phyloP scores from a whole-genome alignment of 2,113 vertebrate genomes.

The Lepidothrix coronata region DNA sequence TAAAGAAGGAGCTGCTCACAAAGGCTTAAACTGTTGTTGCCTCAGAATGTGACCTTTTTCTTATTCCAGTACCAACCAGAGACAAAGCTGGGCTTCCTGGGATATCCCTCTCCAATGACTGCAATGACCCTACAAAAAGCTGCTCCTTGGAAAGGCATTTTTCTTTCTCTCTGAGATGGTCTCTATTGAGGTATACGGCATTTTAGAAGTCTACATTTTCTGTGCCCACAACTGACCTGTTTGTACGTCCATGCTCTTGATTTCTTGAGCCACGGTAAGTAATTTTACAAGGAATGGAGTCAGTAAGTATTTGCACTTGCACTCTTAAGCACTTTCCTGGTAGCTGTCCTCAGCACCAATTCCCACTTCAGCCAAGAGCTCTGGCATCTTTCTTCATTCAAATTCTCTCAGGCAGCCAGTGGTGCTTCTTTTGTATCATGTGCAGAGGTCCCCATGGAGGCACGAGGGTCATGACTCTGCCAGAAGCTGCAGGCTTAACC shows the following conservation, averaged over 20 bases:
- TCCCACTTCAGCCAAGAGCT: neutral
- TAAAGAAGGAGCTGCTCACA: neutral
- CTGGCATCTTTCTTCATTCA: neutral
- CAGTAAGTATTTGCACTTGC: neutral
- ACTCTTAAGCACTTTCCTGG: neutral
- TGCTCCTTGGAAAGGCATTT: neutral
- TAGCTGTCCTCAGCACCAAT: neutral
- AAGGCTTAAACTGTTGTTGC: neutral
- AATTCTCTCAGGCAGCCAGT: neutral
- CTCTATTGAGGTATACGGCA: neutral
- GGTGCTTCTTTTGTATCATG: neutral
- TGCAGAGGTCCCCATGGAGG: neutral
- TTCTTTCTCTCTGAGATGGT: neutral
- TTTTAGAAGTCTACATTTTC: neutral
- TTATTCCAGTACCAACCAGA: neutral
- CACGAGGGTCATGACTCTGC: neutral
- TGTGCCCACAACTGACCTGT: neutral
- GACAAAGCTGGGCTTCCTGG: neutral
- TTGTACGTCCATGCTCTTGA: neutral
- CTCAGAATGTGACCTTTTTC: slow-evolving; percentile 25
- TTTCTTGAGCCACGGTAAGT: neutral
- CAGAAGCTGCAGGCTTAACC: neutral
- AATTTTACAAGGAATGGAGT: neutral
- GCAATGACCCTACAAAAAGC: neutral
- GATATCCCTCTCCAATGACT: neutral